These are phyloP conservation scores for Andrena bicolor DNA, from an alignment of 2,888 invertebrate species.

Conservation along the genomic window DNA sequence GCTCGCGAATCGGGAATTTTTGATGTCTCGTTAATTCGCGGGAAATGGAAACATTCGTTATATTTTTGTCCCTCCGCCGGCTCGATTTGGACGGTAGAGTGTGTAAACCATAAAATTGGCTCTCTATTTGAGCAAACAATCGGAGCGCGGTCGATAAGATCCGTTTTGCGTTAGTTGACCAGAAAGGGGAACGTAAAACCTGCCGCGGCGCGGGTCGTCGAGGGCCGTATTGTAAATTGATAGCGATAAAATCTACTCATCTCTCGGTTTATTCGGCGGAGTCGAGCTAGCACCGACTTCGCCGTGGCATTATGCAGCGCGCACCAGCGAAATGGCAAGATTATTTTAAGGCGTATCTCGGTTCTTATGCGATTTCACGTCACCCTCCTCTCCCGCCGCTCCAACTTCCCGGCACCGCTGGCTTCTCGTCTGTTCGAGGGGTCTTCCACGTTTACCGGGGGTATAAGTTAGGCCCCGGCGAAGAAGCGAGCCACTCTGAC, in stretches of 20 bases:
- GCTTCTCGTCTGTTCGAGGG: conserved; percentile 11
- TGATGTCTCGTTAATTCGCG: conserved; percentile 36
- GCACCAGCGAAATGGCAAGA: conserved; percentile 70
- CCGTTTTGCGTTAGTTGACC: conserved; percentile 63
- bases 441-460: conserved; percentile 42
- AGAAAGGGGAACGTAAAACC: conserved; percentile 63
- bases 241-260: conserved; percentile 72
- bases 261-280: conserved; percentile 65
- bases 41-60: conserved; percentile 44
- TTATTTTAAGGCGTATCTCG: conserved; percentile 71
- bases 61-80: neutral
- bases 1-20: neutral
- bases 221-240: conserved; percentile 70
- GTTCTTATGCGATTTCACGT: conserved; percentile 62
- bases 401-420: conserved; percentile 4
- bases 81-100: conserved; percentile 6
- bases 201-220: conserved; percentile 46
- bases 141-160: conserved; percentile 68
- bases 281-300: conserved; percentile 18
- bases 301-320: conserved; percentile 50
- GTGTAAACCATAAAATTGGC: conserved; percentile 61
- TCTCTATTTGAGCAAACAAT: conserved; percentile 68
- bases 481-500: conserved; percentile 12
- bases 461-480: conserved; percentile 48
- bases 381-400: conserved; percentile 29